phyloP scores from a whole-genome alignment of 37 sponge, comb jelly and placozoan species.

The Ianthella basta region DNA sequence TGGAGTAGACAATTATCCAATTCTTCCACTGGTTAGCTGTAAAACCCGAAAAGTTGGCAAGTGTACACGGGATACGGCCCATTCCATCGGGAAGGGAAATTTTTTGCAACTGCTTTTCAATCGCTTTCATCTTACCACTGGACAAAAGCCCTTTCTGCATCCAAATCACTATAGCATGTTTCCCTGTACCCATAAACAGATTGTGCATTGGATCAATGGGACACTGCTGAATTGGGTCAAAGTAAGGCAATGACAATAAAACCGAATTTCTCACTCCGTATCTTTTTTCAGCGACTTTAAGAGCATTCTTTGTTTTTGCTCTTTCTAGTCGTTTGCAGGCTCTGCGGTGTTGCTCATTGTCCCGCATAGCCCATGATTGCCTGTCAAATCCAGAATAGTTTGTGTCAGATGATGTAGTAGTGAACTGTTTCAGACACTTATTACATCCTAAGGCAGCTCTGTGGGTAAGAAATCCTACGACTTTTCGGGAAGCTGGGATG shows the following conservation, averaged over 20 bases:
- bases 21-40: neutral
- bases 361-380: neutral
- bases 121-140: neutral
- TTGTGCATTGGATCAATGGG: neutral
- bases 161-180: neutral
- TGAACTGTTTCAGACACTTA: too few species aligned
- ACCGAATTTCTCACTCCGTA: neutral
- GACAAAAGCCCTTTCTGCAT: neutral
- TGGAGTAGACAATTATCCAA: neutral
- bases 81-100: neutral
- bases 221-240: neutral
- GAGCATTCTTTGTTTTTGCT: neutral
- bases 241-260: neutral
- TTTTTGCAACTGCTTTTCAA: neutral
- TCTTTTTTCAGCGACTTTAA: neutral
- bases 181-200: neutral
- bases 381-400: neutral
- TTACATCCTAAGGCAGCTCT: too few species aligned
- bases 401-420: too few species aligned
- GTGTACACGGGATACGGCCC: neutral
- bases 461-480: too few species aligned
- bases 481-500: too few species aligned
- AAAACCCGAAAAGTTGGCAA: neutral
- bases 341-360: neutral
- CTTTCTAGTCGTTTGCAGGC: neutral